Evolutionary conservation across 2,888 invertebrate species (phyloP), one percentile per base, ranked within the genome.

Genomic region (Taenaris catops): DNA sequence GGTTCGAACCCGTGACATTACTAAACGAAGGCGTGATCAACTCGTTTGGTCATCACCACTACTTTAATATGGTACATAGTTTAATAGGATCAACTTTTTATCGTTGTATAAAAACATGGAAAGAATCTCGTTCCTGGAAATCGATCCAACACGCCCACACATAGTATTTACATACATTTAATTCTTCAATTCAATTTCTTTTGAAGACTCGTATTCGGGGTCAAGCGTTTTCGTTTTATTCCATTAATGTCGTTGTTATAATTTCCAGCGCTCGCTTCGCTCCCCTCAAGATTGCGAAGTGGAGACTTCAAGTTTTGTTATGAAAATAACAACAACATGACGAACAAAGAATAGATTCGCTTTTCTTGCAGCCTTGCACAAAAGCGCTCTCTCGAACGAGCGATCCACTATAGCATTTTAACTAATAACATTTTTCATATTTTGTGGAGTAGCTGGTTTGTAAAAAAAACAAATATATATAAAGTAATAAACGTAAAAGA

Each of bases 171-270:
- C 23, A 23, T 23, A 8, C 8, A 9, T 10, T 23, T 10, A 1
- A 23, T n/a, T n/a, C n/a, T n/a, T n/a, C n/a, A n/a, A n/a, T n/a
- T n/a, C n/a, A n/a, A n/a, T n/a, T n/a, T n/a, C n/a, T n/a, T n/a
- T n/a, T n/a, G n/a, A n/a, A n/a, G n/a, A n/a, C n/a, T n/a, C n/a
- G n/a, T n/a, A n/a, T n/a, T n/a, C n/a, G n/a, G n/a, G n/a, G n/a
- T n/a, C n/a, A n/a, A n/a, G n/a, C n/a, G 3, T 17, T 31, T 10
- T 19, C 10, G 7, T 20, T 19, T 12, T 12, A 9, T 29, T 14
- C 8, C 8, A 9, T 10, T 16, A 19, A 14, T 25, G 7, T 16
- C 34, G 23, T 17, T 23, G 34, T 34, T 27, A 27, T 18, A 21
- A 23, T 16, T 16, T 34, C 19, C 5, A 27, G 21, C 26, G 16